Conservation (phyloP, 2,797 vertebrate species). For the Podargus strigoides region DNA sequence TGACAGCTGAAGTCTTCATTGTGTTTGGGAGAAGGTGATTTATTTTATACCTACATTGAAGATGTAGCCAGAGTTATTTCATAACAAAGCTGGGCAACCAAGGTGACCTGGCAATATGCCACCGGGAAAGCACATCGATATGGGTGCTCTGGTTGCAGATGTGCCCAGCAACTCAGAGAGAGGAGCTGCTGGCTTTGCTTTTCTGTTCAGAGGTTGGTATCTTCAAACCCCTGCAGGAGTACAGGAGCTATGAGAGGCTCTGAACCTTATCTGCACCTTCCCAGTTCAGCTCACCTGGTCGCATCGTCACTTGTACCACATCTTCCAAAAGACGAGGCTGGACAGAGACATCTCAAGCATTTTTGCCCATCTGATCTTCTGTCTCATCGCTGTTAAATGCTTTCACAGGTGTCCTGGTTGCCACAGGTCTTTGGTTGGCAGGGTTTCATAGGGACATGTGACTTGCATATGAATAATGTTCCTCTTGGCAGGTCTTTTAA, state of each 20-base stretch:
- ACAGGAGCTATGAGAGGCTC: neutral
- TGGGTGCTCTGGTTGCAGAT: no score
- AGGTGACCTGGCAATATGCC: neutral
- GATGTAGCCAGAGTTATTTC: neutral
- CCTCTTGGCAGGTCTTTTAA: neutral
- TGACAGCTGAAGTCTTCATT: neutral
- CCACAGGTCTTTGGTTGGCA: neutral
- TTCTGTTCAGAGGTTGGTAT: neutral
- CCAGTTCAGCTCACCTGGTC: neutral
- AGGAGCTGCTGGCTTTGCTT: neutral
- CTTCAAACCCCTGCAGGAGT: neutral
- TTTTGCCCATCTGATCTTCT: neutral
- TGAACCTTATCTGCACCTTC: neutral
- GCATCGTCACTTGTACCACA: fast-evolving
- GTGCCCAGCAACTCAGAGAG: neutral
- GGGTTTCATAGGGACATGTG: neutral
- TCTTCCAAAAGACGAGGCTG: neutral
- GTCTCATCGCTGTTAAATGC: neutral
- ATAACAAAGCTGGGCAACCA: neutral
- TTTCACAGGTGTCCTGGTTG: neutral
- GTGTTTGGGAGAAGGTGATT: neutral
- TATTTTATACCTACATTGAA: neutral
- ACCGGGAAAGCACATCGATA: no score
- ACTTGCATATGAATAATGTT: neutral
- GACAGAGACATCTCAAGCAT: neutral